These are phyloP conservation scores for Bombus superbus DNA, from an alignment of 1,140 invertebrate genomes.

Conservation along the genomic window DNA sequence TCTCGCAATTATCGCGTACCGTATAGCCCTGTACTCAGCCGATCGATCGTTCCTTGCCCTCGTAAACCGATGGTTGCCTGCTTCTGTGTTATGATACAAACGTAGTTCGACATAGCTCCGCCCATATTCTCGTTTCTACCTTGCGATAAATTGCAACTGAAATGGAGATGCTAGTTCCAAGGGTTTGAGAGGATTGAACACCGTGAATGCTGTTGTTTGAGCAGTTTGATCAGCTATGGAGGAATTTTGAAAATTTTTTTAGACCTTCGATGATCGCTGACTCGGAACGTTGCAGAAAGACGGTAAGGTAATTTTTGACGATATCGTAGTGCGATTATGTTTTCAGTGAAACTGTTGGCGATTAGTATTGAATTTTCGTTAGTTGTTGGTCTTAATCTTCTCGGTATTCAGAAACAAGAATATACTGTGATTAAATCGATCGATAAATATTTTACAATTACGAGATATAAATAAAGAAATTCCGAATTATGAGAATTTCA, in stretches of 20 bases:
- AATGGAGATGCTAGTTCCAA: not conserved
- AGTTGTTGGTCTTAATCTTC: no score
- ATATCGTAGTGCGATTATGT: no score
- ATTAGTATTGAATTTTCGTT: no score
- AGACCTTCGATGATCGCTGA: no score
- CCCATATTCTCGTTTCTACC: not conserved
- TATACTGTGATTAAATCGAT: no score
- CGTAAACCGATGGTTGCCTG: slow-evolving; percentile 40
- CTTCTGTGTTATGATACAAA: slow-evolving; percentile 50
- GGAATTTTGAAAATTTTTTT: not conserved
- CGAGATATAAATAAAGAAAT: no score
- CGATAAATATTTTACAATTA: no score
- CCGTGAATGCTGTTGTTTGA: not conserved
- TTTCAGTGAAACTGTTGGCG: no score
- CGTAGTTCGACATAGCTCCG: slow-evolving; percentile 50
- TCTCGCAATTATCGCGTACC: slow-evolving; percentile 66
- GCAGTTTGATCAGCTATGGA: not conserved
- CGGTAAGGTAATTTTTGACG: no score
- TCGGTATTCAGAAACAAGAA: no score
- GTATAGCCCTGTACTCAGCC: slow-evolving; percentile 28
- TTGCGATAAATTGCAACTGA: not conserved
- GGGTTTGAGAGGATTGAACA: slow-evolving; percentile 32
- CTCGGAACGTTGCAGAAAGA: no score
- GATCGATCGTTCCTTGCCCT: slow-evolving; percentile 47
- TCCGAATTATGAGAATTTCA: no score